phyloP scores from a whole-genome alignment of 2,113 vertebrate species.

The Vicugna pacos region DNA sequence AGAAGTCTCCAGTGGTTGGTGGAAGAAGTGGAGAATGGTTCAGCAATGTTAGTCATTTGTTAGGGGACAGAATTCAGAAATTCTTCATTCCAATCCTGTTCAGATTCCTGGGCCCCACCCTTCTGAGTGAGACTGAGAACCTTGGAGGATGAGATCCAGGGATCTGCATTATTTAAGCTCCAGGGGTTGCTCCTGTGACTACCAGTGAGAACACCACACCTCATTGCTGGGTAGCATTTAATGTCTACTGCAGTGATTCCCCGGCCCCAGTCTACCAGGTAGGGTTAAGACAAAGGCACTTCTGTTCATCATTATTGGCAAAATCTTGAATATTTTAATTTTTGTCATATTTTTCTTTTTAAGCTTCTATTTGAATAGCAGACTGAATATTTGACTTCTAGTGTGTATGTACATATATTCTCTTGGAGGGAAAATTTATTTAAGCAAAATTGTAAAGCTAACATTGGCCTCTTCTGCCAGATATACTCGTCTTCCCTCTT shows the following conservation, averaged over 20 bases:
- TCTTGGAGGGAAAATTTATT: not conserved
- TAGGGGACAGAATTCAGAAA: not conserved
- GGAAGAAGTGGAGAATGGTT: not conserved
- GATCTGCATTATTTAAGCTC: not conserved
- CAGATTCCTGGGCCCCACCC: not conserved
- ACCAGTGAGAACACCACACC: not conserved
- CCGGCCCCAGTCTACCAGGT: not conserved
- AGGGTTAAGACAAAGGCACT: not conserved
- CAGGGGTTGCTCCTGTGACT: not conserved
- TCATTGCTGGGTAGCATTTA: not conserved
- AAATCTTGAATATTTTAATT: conserved; percentile 50
- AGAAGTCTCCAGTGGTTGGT: not conserved
- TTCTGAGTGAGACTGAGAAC: not conserved
- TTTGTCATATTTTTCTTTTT: conserved; percentile 16
- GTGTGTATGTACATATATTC: not conserved
- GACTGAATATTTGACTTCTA: not conserved
- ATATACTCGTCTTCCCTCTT: not conserved
- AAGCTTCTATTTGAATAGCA: not conserved
- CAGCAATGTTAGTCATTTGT: not conserved
- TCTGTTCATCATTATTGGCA: not conserved
- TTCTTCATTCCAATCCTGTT: not conserved
- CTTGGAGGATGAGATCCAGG: not conserved
- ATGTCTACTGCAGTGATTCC: not conserved
- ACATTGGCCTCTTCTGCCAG: not conserved
- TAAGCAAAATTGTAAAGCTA: conserved; percentile 25